A percentile compares a stretch with the other conserved stretches of the same genome.
phyloP scores from a whole-genome alignment of 2,797 vertebrate genomes.

The Labroides dimidiatus region DNA sequence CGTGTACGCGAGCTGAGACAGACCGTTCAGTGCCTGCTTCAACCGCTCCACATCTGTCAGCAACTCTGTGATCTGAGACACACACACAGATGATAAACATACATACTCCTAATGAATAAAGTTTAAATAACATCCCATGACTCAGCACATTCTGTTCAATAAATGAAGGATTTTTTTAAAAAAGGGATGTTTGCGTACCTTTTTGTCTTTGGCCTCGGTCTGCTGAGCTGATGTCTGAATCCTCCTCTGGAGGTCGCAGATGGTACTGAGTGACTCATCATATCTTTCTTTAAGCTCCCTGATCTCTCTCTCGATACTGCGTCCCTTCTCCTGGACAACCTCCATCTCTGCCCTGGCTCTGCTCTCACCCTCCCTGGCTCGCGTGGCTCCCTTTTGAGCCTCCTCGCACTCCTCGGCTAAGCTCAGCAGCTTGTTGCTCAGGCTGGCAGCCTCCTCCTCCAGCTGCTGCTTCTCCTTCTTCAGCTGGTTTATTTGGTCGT shows the following conservation, averaged over 20 bases:
- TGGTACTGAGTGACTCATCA: conserved; percentile 89
- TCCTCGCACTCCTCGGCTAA: conserved; percentile 82
- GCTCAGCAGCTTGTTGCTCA: conserved; percentile 79
- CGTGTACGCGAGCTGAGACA: conserved; percentile 92
- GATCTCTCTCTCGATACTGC: conserved; percentile 90
- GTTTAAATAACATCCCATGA: background rate
- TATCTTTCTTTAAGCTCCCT: conserved; percentile 91
- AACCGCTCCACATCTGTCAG: conserved; percentile 93
- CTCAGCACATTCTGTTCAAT: background rate
- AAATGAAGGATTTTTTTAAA: too few species aligned
- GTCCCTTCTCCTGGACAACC: conserved; percentile 83
- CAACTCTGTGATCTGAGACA: conserved; percentile 92
- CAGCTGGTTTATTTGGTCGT: conserved; percentile 82
- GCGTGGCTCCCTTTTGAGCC: conserved; percentile 78
- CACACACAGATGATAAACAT: conserved; percentile 1
- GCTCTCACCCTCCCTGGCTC: conserved; percentile 83
- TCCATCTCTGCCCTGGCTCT: conserved; percentile 83
- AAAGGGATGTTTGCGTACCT: conserved; percentile 81
- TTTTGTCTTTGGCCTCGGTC: conserved; percentile 95
- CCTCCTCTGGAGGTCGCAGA: conserved; percentile 91
- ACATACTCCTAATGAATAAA: background rate
- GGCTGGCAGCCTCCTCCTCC: conserved; percentile 82
- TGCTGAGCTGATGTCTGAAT: conserved; percentile 93
- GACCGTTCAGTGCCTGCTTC: conserved; percentile 92
- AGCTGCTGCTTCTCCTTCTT: conserved; percentile 83